Percentiles rank a stretch among this genome's conserved stretches.
phyloP scores from a whole-genome alignment of 2,888 invertebrate genomes.

The Ophraella communa region DNA sequence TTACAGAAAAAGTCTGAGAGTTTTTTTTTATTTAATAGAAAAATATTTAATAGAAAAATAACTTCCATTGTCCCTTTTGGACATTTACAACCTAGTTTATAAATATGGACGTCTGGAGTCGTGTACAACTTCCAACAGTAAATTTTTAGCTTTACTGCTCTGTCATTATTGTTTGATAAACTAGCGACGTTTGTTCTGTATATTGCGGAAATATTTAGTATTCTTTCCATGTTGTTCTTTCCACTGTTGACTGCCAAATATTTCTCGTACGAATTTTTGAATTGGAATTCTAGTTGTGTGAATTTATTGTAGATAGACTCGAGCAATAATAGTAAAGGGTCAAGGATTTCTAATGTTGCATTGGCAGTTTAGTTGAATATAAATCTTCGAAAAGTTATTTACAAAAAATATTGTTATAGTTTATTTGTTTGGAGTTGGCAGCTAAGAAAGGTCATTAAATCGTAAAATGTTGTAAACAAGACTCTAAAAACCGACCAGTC shows the following conservation, averaged over 20 bases:
- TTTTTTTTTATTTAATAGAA: too few relatives aligned
- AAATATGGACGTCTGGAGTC: slow-evolving; percentile 6
- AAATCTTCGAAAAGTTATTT: too few relatives aligned
- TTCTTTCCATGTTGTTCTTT: slow-evolving; percentile 7
- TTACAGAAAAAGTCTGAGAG: too few relatives aligned
- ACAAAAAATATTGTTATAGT: too few relatives aligned
- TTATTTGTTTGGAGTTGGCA: too few relatives aligned
- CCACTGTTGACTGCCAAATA: slow-evolving; percentile 14
- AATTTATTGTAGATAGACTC: background rate
- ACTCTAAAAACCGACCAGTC: background rate
- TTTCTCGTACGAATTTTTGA: slow-evolving; percentile 8
- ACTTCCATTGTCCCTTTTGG: background rate
- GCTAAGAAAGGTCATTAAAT: too few relatives aligned
- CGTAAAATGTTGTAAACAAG: background rate
- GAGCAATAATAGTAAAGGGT: too few relatives aligned
- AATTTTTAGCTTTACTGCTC: slow-evolving; percentile 21
- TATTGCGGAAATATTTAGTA: slow-evolving; percentile 24
- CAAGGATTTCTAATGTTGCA: too few relatives aligned
- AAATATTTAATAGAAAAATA: background rate
- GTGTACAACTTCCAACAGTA: slow-evolving; percentile 10
- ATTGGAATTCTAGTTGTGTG: slow-evolving; percentile 6
- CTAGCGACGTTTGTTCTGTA: slow-evolving; percentile 24
- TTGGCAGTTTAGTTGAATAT: too few relatives aligned
- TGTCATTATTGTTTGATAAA: slow-evolving; percentile 30
- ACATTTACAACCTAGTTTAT: background rate